These are phyloP conservation scores for Bolinopsis microptera DNA, from an alignment of 37 sponge, comb jelly and placozoan genomes.

Conservation along the genomic window DNA sequence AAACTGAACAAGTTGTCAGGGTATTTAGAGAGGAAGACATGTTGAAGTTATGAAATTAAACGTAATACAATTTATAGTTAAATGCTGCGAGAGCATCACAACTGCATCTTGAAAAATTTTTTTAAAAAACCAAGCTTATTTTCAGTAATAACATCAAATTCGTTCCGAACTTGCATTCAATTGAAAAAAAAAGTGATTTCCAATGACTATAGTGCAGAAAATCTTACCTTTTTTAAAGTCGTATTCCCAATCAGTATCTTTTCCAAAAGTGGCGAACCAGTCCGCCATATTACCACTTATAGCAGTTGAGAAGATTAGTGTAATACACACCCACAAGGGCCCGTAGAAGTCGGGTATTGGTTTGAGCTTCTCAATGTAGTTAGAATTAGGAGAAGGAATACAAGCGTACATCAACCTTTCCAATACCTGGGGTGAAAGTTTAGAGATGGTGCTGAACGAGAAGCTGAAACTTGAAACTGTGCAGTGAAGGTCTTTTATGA, in stretches of 20 bases:
- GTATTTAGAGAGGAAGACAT: no score
- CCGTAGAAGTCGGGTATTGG: constrained; percentile 78
- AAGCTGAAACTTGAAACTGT: no score
- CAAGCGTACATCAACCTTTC: constrained; percentile 73
- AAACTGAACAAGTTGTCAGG: not conserved
- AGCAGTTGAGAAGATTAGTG: constrained; percentile 79
- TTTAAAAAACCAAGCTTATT: no score
- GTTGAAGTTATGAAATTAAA: no score
- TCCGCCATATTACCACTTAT: constrained; percentile 78
- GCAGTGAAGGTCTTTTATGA: no score
- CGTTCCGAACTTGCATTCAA: no score
- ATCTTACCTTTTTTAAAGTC: constrained; percentile 60
- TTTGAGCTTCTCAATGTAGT: constrained; percentile 67
- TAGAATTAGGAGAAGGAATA: constrained; percentile 66
- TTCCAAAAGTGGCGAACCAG: constrained; percentile 62
- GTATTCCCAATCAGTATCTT: constrained; percentile 34
- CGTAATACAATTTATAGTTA: no score
- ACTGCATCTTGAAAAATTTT: no score
- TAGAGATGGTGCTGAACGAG: not conserved
- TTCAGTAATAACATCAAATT: no score
- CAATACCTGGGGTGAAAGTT: constrained; percentile 70
- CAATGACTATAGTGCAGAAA: not conserved
- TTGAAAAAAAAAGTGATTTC: not conserved
- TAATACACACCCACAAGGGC: constrained; percentile 88
- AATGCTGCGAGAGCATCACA: no score